Percentiles rank a stretch among this genome's conserved stretches.
Evolutionary conservation across 2,113 vertebrate species (phyloP).

Genomic region (Podilymbus podiceps): DNA sequence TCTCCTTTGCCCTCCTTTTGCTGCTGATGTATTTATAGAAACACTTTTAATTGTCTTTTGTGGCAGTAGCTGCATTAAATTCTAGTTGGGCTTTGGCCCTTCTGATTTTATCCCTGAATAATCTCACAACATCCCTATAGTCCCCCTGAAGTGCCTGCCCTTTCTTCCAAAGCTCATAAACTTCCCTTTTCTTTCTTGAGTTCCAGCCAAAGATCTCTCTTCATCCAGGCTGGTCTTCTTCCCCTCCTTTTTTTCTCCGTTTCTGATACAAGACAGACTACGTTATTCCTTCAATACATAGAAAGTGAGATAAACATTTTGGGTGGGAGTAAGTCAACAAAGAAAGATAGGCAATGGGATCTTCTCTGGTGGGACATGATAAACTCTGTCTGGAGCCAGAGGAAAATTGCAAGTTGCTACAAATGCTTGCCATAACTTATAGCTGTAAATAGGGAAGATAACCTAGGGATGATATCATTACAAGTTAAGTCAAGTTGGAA

Average conservation of each 20-base stretch:
- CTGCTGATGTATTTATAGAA: too few relatives aligned
- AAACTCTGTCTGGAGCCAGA: background rate
- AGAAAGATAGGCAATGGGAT: background rate
- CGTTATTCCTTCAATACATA: background rate
- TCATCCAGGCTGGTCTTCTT: too few relatives aligned
- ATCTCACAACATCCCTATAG: too few relatives aligned
- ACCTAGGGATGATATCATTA: background rate
- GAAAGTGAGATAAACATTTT: background rate
- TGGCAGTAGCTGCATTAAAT: too few relatives aligned
- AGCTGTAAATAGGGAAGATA: background rate
- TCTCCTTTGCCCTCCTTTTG: too few relatives aligned
- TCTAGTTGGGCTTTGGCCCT: too few relatives aligned
- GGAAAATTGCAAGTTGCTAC: background rate
- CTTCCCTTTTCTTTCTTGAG: too few relatives aligned
- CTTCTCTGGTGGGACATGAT: background rate
- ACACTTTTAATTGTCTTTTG: too few relatives aligned
- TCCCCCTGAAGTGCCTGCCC: too few relatives aligned
- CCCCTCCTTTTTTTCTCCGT: background rate
- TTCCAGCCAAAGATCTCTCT: too few relatives aligned
- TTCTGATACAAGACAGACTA: background rate
- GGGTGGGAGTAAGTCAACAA: background rate
- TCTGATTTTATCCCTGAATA: too few relatives aligned
- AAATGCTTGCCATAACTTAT: background rate
- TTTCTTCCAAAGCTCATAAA: too few relatives aligned
- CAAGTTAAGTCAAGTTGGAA: background rate